phyloP scores from a whole-genome alignment of 1,140 invertebrate genomes.

The Stegodyphus dumicola region DNA sequence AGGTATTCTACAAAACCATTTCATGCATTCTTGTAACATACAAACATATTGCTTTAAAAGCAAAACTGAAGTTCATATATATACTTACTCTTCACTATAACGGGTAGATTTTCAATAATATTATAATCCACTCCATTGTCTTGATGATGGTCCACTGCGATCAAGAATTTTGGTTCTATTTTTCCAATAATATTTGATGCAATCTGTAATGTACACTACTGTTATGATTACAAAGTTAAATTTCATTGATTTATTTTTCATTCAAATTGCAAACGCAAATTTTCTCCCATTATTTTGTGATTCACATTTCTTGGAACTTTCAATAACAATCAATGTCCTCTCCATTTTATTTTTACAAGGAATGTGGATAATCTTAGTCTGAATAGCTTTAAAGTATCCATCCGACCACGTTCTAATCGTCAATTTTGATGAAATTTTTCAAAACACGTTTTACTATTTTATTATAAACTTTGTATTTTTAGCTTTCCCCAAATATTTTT shows the following conservation, averaged over 20 bases:
- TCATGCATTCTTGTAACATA: no score
- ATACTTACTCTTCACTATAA: slow-evolving; percentile 4
- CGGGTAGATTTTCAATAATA: slow-evolving; percentile 1
- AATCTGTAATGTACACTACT: background rate
- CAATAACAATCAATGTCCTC: background rate
- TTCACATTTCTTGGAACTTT: background rate
- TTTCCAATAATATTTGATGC: slow-evolving; percentile 1
- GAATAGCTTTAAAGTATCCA: no score
- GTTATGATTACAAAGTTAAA: background rate
- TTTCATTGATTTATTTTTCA: background rate
- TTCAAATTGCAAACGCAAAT: background rate
- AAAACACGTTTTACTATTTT: no score
- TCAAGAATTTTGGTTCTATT: slow-evolving; percentile 28
- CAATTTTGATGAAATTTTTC: no score
- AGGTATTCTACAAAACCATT: no score
- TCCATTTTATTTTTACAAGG: no score
- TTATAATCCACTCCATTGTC: background rate
- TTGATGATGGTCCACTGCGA: background rate
- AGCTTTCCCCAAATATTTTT: no score
- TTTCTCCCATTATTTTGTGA: background rate
- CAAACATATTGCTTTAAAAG: background rate
- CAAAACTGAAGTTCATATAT: background rate
- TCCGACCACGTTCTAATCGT: no score
- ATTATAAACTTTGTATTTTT: no score
- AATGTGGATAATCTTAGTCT: no score